Evolutionary conservation across 2,797 vertebrate genomes (phyloP), one percentile per base, ranked within the genome.

Genomic region (Chaenodraco wilsoni): DNA sequence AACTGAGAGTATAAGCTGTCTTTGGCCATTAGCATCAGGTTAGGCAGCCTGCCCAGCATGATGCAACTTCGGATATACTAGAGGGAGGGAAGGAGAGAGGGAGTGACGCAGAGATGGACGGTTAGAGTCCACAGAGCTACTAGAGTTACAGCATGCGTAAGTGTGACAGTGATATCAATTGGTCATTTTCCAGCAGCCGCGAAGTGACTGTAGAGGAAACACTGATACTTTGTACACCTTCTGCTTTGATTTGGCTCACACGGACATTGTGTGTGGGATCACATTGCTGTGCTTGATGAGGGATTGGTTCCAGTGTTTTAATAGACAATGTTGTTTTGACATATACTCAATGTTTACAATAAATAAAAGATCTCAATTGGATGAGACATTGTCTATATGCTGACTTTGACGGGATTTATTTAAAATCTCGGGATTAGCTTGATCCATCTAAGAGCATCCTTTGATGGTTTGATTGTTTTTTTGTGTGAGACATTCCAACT

Each of bases 21-120:
- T 91, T 99, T 99, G 5, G 97, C 95, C 97, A 98, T 99, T 68
- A 99, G 89, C 98, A 99, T 99, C 90, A 99, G 93, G 91, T 98
- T 98, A 63, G 98, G 98, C 97, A 99, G 95, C 85, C 98, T 96
- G 63, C 94, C 95, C 73, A 99, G 95, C 97, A 98, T 98, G 89
- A 99, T 98, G 88, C 97, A 99, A 90, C 97, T 98, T 88, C 97
- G 94, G 66, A 98, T 96, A 72, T 98, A 98, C 97, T 98, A 75
- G 90, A 91, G 17, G 90, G 67, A 70, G 50, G 70, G 56, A 85
- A n/a, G 61, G n/a, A 72, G 59, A 69, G 44, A 23, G 48, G 40
- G 50, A 71, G 56, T 43, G 69, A 79, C 44, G 66, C 51, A 65
- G 55, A 81, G 23, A 50, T 41, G 21, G 74, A 71, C n/a, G 19